phyloP scores from a whole-genome alignment of 2,797 vertebrate species.

The Huso huso region DNA sequence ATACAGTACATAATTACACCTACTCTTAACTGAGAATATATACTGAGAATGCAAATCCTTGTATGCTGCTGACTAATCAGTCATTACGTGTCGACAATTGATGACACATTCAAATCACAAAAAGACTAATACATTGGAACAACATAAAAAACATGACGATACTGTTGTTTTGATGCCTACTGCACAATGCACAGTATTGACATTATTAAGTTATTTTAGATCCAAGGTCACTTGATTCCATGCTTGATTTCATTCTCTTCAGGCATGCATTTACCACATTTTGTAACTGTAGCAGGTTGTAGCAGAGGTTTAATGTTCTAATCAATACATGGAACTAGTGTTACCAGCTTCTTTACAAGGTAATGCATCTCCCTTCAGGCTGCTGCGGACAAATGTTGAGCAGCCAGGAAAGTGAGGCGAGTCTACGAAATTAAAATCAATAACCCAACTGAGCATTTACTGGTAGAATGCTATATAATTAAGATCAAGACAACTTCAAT shows the following conservation, averaged over 20 bases:
- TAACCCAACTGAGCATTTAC: constrained; percentile 8
- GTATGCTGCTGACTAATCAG: no score
- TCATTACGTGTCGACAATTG: no score
- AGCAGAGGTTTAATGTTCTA: constrained; percentile 5
- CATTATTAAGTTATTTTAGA: constrained; percentile 7
- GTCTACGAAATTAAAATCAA: constrained; percentile 17
- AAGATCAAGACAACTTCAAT: no score
- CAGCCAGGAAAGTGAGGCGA: constrained; percentile 20
- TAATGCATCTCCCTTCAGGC: constrained; percentile 3
- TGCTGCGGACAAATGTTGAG: constrained; percentile 17
- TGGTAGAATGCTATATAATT: constrained; percentile 2
- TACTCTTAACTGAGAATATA: background rate
- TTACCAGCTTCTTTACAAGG: constrained; percentile 10
- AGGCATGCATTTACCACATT: background rate
- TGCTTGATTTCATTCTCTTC: constrained; percentile 6
- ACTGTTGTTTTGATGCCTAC: no score
- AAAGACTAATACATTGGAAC: no score
- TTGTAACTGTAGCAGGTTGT: background rate
- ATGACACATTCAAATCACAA: no score
- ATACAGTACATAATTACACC: background rate
- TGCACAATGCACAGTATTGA: no score
- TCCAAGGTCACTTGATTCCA: constrained; percentile 10
- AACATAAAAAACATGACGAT: no score
- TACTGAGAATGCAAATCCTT: background rate
- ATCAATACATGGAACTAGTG: constrained; percentile 18